Base-by-base conservation (phyloP, 2,797 vertebrate genomes). In the Pipistrellus pipistrellus region DNA sequence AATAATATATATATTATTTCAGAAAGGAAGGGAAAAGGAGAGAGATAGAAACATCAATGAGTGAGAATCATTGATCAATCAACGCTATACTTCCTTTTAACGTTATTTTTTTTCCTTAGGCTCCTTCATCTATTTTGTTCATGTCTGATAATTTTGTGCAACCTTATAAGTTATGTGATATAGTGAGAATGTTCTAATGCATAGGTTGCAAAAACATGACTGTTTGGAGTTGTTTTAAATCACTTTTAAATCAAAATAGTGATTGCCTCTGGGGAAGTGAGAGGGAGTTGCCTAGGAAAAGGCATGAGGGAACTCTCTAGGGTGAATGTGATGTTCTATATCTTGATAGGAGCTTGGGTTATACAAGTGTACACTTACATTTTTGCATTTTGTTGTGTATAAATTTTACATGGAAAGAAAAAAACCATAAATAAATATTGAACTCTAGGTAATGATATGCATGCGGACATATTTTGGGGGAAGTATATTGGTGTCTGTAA, bases 211-310 rank as follows among this genome's bases (percentile, higher is more conserved):
- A 83, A 81, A 46, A 23, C 66, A 59, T 76, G 51, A 57, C 32
- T 93, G 2, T 41, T 82, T 69, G 77, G 25, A 77, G 4, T 59
- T 93, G 44, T 84, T 81, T 85, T 71, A 84, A 85, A 48, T 75
- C n/a, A 87, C 35, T 68, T 86, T 94, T 82, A 41, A 87, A 55
- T 95, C 72, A 72, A 91, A 91, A 66, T 69, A 71, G 11, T 78
- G 44, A 48, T 78, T 78, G 51, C n/a, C 55, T 77, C 57, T 86
- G 59, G 51, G 21, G 23, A 80, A 62, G 41, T 72, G 68, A 30
- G 48, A 46, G 20, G 10, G 5, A 75, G 44, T 73, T 18, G 25
- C 20, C 25, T 81, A n/a, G 48, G 30, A 85, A 53, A 32, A 86
- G 57, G 9, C 38, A 14, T 55, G 66, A 81, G 53, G 55, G 53